Evolutionary conservation across 2,797 vertebrate species (phyloP), one percentile per base, ranked within the genome.

Genomic region (Etheostoma nigrum): DNA sequence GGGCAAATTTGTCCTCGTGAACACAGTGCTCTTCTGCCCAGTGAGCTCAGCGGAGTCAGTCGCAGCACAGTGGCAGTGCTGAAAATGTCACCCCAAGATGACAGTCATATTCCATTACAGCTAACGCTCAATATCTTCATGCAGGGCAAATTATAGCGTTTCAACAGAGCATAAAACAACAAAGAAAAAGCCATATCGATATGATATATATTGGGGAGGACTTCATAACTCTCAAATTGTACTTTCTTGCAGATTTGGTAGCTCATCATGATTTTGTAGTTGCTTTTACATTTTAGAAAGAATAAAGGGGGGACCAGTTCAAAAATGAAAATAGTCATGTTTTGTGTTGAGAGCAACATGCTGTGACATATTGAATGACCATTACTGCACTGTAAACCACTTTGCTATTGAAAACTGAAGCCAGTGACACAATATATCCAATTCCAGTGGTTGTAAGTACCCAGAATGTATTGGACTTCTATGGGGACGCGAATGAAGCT

Each of bases 401-500:
- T 90, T 90, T 84, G 79, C 92, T 81, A 89, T 92, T 87, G 90
- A 92, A 92, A 90, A 82, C 79, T 84, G 84, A 88, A 80, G 84
- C 86, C 81, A 75, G 90, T 90, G 86, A 86, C 91, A 91, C 85
- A 93, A 91, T 92, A 91, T 67, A 91, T 92, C 90, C 92, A 91
- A 88, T 92, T 93, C 88, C 93, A 90, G 91, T 72, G 88, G 89
- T 91, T 85, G 78, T 80, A 81, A 89, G 91, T 88, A 88, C 78
- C 88, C 88, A 79, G 87, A 92, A 93, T 93, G 91, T 93, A 92
- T 92, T 89, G 91, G 92, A 93, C 93, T 93, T 94, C 88, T 89
- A 86, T 88, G 90, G 91, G 89, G 92, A 91, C 53, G 84, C 74
- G 84, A 91, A 81, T 80, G 89, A 90, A 92, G 92, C 91, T 81